Evolutionary conservation across 2,797 vertebrate genomes (phyloP), one percentile per base, ranked within the genome.

Genomic region (Enteromius mattozi): DNA sequence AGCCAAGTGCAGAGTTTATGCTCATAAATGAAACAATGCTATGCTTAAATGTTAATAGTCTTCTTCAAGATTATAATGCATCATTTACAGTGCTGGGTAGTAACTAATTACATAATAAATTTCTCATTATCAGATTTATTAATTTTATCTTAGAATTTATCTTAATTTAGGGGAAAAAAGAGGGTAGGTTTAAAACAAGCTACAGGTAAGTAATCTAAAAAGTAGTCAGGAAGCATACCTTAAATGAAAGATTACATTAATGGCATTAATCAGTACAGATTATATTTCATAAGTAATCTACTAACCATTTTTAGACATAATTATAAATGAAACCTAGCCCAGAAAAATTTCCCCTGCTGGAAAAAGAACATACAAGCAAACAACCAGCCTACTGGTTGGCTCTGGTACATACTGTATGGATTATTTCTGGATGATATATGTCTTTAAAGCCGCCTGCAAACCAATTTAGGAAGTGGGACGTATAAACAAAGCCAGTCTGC

Each of bases 381-480:
- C 24, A 19, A 24, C 59, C 14, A 65, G 27, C 14, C 72, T 47
- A 63, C 54, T 7, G 4, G 80, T 63, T 68, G 78, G 69, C 9
- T 80, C 78, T 51, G 30, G 17, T 9, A 51, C 17, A 61, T n/a
- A 63, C 51, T 77, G 21, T 76, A 76, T 76, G 33, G 61, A 65
- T 78, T 47, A 33, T 82, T 77, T 66, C 47, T 78, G 7, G 17
- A 68, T 66, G 81, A 83, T 76, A 42, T 59, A 69, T 70, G 63
- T 68, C 35, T 69, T n/a, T 9, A 56, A 68, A 54, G n/a, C 10
- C 3, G n/a, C 27, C n/a, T 76, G 51, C 72, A 83, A 68, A 77
- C 61, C 84, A 76, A 17, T 24, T 76, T 75, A 81, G 84, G 84
- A 85, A 85, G 84, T 69, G 14, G 16, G 49, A 49, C 3, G 3